Evolutionary conservation across 2,113 vertebrate species (phyloP).

Genomic region (Casuarius casuarius): DNA sequence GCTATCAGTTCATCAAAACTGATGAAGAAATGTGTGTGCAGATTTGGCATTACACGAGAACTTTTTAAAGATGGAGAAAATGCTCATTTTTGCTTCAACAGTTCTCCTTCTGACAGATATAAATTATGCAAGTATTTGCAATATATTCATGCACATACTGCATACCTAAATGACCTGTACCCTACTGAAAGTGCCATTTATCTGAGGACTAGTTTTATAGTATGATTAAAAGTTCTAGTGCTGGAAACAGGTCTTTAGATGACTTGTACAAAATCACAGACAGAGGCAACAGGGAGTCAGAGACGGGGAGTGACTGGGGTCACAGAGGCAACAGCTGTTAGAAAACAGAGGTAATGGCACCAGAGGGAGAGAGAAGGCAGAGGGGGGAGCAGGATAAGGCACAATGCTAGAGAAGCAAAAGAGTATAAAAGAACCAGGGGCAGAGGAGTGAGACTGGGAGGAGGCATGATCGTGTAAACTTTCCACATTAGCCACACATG

Average conservation of each 20-base stretch:
- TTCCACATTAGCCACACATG: neutral
- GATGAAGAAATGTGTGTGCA: neutral
- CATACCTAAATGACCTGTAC: neutral
- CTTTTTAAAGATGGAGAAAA: neutral
- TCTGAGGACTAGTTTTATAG: neutral
- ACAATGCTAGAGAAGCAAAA: neutral
- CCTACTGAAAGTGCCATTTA: neutral
- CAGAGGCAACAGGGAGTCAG: neutral
- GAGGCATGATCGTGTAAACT: neutral
- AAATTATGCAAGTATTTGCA: neutral
- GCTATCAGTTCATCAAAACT: neutral
- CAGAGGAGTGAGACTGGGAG: neutral
- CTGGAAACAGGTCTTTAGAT: neutral
- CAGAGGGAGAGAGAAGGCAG: neutral
- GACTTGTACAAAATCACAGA: neutral
- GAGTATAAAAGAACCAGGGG: neutral
- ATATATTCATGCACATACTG: neutral
- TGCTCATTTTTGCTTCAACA: neutral
- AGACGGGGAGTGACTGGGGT: neutral
- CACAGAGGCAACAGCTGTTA: neutral
- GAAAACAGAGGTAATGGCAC: neutral
- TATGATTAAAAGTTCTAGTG: neutral
- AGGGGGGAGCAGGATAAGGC: neutral
- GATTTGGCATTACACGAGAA: neutral
- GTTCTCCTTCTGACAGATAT: neutral